phyloP scores from a whole-genome alignment of 2,113 vertebrate genomes.

The Ctenomys sociabilis region DNA sequence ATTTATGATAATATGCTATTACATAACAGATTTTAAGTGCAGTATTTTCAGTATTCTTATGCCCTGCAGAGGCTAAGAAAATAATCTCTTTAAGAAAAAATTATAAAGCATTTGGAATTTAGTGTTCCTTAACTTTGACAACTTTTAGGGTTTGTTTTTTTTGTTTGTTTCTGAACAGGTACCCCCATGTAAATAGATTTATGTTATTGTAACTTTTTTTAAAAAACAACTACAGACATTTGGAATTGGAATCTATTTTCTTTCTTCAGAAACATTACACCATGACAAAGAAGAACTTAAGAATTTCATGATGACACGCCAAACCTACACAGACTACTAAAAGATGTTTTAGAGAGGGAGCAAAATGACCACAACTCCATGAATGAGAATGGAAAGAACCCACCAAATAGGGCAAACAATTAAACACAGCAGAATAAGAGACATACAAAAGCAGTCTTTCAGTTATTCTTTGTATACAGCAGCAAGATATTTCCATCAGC shows the following conservation, averaged over 20 bases:
- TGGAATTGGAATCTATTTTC: background rate
- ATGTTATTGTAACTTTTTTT: background rate
- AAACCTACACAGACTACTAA: too few relatives aligned
- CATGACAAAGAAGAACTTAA: too few relatives aligned
- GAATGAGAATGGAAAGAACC: too few relatives aligned
- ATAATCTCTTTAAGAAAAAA: conserved; percentile 32
- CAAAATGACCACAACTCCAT: too few relatives aligned
- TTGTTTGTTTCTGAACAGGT: background rate
- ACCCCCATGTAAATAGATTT: background rate
- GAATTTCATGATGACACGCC: too few relatives aligned
- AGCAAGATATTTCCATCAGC: too few relatives aligned
- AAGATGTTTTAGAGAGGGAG: too few relatives aligned
- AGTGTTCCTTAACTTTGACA: background rate
- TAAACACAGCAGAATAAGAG: too few relatives aligned
- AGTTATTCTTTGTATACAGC: too few relatives aligned
- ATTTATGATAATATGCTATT: background rate
- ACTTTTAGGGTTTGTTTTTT: background rate
- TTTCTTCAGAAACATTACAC: conserved; percentile 53
- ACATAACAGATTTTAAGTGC: background rate
- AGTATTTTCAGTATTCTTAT: background rate
- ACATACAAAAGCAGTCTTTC: too few relatives aligned
- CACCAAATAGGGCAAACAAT: too few relatives aligned
- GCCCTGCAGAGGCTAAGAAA: background rate
- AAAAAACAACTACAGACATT: background rate
- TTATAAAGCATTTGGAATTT: background rate